Base-by-base conservation (phyloP, 2,888 invertebrate genomes). In the Ypsolopha scabrella region DNA sequence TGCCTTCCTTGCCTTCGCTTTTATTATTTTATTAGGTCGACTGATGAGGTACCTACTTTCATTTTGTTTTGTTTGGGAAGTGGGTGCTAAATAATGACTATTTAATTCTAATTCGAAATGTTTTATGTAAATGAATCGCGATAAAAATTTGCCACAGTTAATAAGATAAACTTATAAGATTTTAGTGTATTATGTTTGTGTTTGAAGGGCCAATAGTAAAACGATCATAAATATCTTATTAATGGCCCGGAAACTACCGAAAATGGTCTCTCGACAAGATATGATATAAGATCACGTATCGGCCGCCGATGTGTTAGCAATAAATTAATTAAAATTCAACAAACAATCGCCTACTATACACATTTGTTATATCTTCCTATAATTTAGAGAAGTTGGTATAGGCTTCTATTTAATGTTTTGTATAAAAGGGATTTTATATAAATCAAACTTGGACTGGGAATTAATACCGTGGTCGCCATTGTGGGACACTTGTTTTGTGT, bases 311-410 rank as follows among this genome's bases (percentile, higher is more conserved):
- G 73, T 72, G 70, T 60, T 58, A 60, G 63, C 65, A 55, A 75
- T 80, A 80, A 77, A 41, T 73, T 76, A 74, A 81, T 82, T 80
- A 75, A 72, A 74, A 81, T 76, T 76, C 74, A 69, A 72, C 24
- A 24, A 24, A 24, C 67, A 68, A 67, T 73, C 68, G 70, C 75
- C 75, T 67, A 77, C 77, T 67, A 51, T 68, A 66, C 67, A 24
- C 24, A 24, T 24, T 24, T 24, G 24, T 24, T 24, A 24, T 24
- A 24, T 24, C 24, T 24, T 24, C 24, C 24, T 24, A 24, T 24
- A 24, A 24, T 24, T 24, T 24, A 24, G 24, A 24, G 24, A 24
- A 24, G 24, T n/a, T 39, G 39, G 11, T n/a, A 38, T 38, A n/a
- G 39, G 11, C n/a, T n/a, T 39, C n/a, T 39, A 39, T 39, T 39